Percentiles rank a stretch among this genome's conserved stretches.
Evolutionary conservation across 2,113 vertebrate species (phyloP).

Genomic region (Struthidea cinerea): DNA sequence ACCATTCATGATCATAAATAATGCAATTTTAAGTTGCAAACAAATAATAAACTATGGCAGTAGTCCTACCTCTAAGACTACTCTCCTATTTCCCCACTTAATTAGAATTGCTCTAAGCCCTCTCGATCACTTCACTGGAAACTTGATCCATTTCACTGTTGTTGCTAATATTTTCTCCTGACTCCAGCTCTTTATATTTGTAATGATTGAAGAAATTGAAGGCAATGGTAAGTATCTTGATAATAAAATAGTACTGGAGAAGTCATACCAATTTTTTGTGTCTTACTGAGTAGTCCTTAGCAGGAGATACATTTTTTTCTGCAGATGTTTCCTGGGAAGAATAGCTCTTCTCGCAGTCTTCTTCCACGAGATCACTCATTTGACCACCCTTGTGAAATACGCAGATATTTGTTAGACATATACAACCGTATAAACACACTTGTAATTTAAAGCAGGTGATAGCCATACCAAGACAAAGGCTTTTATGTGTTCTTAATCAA

Average conservation of each 20-base stretch:
- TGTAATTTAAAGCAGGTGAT: background rate
- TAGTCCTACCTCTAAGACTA: background rate
- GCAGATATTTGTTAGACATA: background rate
- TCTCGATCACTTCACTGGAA: background rate
- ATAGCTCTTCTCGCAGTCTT: background rate
- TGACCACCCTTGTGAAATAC: background rate
- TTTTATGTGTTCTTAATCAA: background rate
- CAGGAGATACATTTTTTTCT: background rate
- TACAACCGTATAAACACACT: background rate
- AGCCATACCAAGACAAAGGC: background rate
- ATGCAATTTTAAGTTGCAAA: background rate
- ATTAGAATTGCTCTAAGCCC: background rate
- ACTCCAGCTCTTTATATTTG: background rate
- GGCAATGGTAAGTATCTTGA: background rate
- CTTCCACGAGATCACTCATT: slow-evolving; percentile 39
- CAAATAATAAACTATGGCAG: background rate
- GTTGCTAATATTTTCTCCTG: background rate
- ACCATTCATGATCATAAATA: background rate
- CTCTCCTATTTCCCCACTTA: background rate
- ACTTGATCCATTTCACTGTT: background rate
- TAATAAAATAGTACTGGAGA: background rate
- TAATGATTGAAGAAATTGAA: background rate
- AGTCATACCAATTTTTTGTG: slow-evolving; percentile 65
- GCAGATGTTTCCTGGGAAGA: background rate
- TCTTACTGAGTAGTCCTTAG: background rate